These are phyloP conservation scores for Cacatua alba DNA, from an alignment of 2,113 vertebrate species.

Conservation along the genomic window DNA sequence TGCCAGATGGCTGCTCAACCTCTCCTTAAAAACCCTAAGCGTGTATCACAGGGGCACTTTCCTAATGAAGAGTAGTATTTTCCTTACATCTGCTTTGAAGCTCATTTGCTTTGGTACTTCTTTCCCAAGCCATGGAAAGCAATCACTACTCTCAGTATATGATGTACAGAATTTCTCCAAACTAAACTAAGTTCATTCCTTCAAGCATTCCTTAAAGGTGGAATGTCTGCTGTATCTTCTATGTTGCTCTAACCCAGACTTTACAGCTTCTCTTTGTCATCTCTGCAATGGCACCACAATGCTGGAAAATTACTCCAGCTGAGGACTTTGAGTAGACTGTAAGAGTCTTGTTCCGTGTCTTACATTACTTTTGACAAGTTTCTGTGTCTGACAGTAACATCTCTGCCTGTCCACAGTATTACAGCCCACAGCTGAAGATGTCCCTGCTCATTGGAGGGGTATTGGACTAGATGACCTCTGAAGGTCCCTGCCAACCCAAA, in stretches of 20 bases:
- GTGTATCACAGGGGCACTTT: accelerated
- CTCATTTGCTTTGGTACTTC: background rate
- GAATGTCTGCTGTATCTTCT: background rate
- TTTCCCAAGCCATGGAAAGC: background rate
- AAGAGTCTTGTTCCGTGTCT: background rate
- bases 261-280: background rate
- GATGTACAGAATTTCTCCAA: background rate
- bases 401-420: background rate
- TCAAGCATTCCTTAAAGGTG: background rate
- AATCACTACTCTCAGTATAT: background rate
- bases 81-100: background rate
- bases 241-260: background rate
- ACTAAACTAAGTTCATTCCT: background rate
- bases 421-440: background rate
- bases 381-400: background rate
- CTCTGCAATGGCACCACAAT: background rate
- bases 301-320: background rate
- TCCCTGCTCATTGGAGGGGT: background rate
- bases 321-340: background rate
- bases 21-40: background rate
- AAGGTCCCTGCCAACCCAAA: background rate
- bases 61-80: background rate
- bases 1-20: background rate
- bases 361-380: background rate
- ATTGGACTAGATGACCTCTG: background rate